Percentiles rank a stretch among this genome's conserved stretches.
Evolutionary conservation across 2,888 invertebrate species (phyloP).

Genomic region (Epirrita christyi): DNA sequence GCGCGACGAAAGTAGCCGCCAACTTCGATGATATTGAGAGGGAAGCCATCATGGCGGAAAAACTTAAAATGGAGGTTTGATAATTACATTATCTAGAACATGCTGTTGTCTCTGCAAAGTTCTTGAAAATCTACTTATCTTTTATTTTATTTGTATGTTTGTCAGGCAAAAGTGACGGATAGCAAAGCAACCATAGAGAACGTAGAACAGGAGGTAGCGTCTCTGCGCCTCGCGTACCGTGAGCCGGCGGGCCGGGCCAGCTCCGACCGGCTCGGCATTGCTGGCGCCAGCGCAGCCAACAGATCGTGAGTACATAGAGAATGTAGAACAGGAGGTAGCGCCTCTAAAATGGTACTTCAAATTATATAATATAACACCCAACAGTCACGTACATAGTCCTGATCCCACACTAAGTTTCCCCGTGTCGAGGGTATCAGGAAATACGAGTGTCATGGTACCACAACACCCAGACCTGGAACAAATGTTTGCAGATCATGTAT

Average conservation of each 20-base stretch:
- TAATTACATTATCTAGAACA: too few species aligned
- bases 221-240: slow-evolving; percentile 91
- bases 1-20: slow-evolving; percentile 97
- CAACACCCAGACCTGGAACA: too few species aligned
- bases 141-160: neutral
- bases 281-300: slow-evolving; percentile 74
- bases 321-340: too few species aligned
- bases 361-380: too few species aligned
- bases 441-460: too few species aligned
- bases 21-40: slow-evolving; percentile 98
- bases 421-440: too few species aligned
- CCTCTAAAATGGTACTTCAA: too few species aligned
- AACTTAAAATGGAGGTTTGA: slow-evolving; percentile 83
- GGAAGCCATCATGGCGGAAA: slow-evolving; percentile 94
- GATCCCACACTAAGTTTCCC: too few species aligned
- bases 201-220: slow-evolving; percentile 88
- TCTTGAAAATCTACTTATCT: too few species aligned
- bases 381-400: too few species aligned
- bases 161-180: slow-evolving; percentile 43
- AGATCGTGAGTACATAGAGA: slow-evolving; percentile 40
- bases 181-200: slow-evolving; percentile 66
- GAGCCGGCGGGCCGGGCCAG: slow-evolving; percentile 85
- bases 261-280: slow-evolving; percentile 96
- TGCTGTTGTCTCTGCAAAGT: too few species aligned
- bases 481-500: too few species aligned